Base-by-base conservation (phyloP, 2,113 vertebrate species). In the Ammodytes marinus region DNA sequence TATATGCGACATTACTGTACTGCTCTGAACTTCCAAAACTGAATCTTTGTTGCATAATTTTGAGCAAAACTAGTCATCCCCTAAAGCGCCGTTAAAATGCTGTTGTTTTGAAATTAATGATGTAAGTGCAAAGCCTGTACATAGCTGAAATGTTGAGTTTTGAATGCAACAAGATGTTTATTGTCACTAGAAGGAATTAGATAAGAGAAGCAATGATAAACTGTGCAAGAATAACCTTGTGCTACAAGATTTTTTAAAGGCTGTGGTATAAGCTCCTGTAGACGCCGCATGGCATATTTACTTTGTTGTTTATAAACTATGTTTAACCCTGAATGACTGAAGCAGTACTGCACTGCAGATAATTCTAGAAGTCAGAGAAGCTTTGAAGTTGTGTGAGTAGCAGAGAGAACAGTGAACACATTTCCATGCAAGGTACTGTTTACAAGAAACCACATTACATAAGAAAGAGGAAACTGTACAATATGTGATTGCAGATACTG, bases 151-250 rank as follows among this genome's bases (percentile, higher is more conserved):
- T 54, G 10, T 59, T 64, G 46, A 65, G 11, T 70, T 53, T 59
- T 12, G n/a, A 80, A 67, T 53, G 14, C 40, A 19, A 54, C 8
- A 66, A 37, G 52, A 35, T 53, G 61, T 42, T 85, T 39, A 80
- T 49, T 69, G 69, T 45, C 46, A n/a, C 10, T 5, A 1, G 8
- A 60, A 53, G 49, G 40, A n/a, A 45, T 63, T 52, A 79, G 35
- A 64, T 79, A 12, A 40, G 37, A 17, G 27, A 35, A 63, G n/a
- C 52, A 17, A 69, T 52, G 1, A 69, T 69, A 55, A 45, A 69
- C 37, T 46, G 53, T 46, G 6, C 47, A 27, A 60, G 57, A 59
- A 59, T 15, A 39, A 7, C 27, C 10, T 35, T 37, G 0, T 4
- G 3, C 4, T 19, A 58, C 55, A 55, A 57, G 54, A 10, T 10